Conservation (phyloP, 2,797 vertebrate species). For the Onychomys torridus region DNA sequence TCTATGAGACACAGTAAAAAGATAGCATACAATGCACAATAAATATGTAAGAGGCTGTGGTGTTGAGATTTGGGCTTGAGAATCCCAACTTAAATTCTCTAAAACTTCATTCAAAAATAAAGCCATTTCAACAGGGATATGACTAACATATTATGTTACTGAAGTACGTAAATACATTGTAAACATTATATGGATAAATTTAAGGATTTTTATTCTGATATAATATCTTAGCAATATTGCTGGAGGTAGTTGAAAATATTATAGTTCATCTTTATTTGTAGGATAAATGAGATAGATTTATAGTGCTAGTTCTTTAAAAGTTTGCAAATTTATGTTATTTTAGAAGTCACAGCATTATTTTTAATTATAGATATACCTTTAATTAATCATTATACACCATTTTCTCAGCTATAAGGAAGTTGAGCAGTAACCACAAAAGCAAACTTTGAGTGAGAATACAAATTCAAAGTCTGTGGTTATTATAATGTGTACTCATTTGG, state of each 20-base stretch:
- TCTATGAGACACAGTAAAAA: background rate
- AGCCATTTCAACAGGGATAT: background rate
- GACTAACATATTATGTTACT: background rate
- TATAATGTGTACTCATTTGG: background rate
- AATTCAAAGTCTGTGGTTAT: background rate
- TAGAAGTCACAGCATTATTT: background rate
- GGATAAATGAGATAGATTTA: background rate
- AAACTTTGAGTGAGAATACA: background rate
- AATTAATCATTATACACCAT: background rate
- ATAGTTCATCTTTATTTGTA: background rate
- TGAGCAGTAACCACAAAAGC: background rate
- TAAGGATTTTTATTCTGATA: background rate
- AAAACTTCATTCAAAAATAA: background rate
- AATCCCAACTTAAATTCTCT: background rate
- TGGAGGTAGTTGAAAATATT: background rate
- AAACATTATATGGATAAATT: background rate
- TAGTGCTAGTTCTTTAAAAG: background rate
- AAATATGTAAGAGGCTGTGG: background rate
- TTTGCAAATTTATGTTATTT: background rate
- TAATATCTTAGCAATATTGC: background rate
- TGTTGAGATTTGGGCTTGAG: background rate
- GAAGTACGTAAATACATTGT: background rate
- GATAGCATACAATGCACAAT: background rate
- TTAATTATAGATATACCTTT: background rate
- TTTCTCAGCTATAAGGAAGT: background rate